Evolutionary conservation across 2,888 invertebrate species (phyloP).

Genomic region (Synergus japonicus): DNA sequence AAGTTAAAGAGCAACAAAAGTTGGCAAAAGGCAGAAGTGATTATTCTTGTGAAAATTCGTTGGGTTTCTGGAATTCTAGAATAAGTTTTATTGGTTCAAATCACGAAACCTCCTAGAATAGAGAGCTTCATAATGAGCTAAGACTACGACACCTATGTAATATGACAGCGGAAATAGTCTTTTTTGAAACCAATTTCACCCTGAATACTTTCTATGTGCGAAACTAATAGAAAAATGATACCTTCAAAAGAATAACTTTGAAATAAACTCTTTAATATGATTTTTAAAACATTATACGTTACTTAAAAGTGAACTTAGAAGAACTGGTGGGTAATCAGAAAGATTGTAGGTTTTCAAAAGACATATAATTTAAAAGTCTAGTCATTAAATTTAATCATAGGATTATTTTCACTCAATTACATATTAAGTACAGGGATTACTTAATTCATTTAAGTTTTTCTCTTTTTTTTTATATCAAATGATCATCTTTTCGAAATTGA

Average conservation of each 20-base stretch:
- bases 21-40: not conserved
- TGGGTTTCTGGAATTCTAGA: slow-evolving; percentile 23
- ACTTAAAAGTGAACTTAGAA: not conserved
- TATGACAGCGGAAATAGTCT: slow-evolving; percentile 2
- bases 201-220: not conserved
- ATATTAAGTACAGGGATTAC: not conserved
- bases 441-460: not conserved
- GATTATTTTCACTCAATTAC: slow-evolving; percentile 3
- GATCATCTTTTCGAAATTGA: too few species aligned
- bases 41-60: slow-evolving; percentile 12
- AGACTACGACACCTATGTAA: slow-evolving; percentile 1
- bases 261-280: not conserved
- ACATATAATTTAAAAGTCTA: slow-evolving; percentile 4
- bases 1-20: slow-evolving; percentile 1
- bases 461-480: not conserved
- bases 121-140: not conserved
- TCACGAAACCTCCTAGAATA: slow-evolving; percentile 26
- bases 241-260: not conserved
- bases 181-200: not conserved
- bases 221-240: not conserved
- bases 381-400: slow-evolving; percentile 22
- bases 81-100: slow-evolving; percentile 6
- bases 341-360: not conserved
- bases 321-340: not conserved
- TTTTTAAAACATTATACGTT: not conserved